These are phyloP conservation scores for Lathronympha strigana DNA, from an alignment of 2,888 invertebrate genomes.

Conservation along the genomic window DNA sequence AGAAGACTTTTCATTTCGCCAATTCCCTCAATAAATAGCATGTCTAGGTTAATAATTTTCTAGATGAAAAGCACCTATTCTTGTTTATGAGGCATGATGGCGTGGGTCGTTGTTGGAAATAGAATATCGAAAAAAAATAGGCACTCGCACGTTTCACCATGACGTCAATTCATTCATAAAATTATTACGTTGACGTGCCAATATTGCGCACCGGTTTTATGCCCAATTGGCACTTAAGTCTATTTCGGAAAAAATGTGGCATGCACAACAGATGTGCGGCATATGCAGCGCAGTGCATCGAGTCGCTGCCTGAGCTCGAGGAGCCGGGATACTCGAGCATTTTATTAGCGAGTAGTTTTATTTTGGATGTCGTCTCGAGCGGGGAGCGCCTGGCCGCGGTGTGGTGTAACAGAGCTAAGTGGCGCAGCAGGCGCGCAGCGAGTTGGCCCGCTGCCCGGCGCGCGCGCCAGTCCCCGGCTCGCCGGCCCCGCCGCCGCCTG, in stretches of 20 bases:
- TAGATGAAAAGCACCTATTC: constrained; percentile 25
- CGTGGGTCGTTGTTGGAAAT: constrained; percentile 39
- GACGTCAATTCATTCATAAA: constrained; percentile 80
- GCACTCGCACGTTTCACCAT: constrained; percentile 51
- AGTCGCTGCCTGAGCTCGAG: constrained; percentile 33
- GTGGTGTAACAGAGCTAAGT: constrained; percentile 75
- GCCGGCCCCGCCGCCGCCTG: constrained; percentile 72
- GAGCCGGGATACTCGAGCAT: constrained; percentile 49
- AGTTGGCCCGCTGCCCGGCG: constrained; percentile 75
- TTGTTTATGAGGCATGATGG: constrained; percentile 38
- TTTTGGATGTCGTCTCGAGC: constrained; percentile 67
- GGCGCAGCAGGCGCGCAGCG: constrained; percentile 58
- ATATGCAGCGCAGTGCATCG: constrained; percentile 45
- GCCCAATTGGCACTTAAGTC: constrained; percentile 48
- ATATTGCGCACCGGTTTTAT: constrained; percentile 51
- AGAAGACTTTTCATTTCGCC: background rate
- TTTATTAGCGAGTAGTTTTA: constrained; percentile 67
- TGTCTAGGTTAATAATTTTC: constrained; percentile 5
- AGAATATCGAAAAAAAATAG: constrained; percentile 34
- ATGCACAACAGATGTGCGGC: constrained; percentile 44
- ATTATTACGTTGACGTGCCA: constrained; percentile 60
- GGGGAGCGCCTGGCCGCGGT: constrained; percentile 56
- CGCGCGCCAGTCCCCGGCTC: constrained; percentile 73
- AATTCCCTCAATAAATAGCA: background rate
- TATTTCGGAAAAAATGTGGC: constrained; percentile 51